A percentile compares a stretch with the other conserved stretches of the same genome.
Conservation (phyloP, 35 echinoderm and acorn worm genomes). For the Strongylocentrotus purpuratus region DNA sequence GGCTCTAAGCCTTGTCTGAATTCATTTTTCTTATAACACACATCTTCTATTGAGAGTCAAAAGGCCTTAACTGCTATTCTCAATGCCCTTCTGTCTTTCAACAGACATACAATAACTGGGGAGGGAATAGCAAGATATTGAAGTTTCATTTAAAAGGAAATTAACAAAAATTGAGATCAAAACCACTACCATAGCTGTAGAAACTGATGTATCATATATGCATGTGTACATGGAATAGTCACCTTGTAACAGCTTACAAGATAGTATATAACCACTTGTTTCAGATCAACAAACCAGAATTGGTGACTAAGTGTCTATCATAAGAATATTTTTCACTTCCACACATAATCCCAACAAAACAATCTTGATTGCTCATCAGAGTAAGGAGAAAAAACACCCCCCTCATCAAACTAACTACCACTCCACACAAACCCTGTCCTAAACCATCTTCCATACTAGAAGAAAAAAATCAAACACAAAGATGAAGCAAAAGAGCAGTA, state of each 20-base stretch:
- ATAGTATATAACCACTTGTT: background rate
- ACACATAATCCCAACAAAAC: background rate
- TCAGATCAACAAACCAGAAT: background rate
- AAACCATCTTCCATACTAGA: background rate
- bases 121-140: no score
- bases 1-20: no score
- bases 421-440: background rate
- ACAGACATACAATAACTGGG: no score
- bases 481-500: background rate
- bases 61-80: no score
- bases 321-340: background rate
- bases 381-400: background rate
- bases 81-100: no score
- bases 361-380: background rate
- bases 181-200: background rate
- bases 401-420: background rate
- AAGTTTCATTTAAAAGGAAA: no score
- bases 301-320: background rate
- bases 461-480: background rate
- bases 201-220: background rate
- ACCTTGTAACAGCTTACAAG: background rate
- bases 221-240: background rate
- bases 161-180: no score
- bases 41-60: no score
- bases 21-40: no score